Base-by-base conservation (phyloP, 2,113 vertebrate genomes). In the Pipra filicauda region DNA sequence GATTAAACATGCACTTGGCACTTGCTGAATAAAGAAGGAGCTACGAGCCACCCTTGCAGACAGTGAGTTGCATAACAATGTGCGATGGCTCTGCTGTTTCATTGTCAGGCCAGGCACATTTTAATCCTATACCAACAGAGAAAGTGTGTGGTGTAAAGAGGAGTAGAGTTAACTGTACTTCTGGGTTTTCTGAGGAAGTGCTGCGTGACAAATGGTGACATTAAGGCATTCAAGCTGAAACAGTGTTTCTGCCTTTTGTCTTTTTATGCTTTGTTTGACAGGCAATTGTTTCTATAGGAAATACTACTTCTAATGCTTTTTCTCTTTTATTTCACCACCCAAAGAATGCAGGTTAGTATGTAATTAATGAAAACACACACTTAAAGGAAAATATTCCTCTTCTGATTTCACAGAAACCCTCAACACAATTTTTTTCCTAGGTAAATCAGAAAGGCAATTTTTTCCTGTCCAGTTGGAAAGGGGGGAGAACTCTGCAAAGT, bases 1-100 rank as follows among this genome's bases (percentile, higher is more conserved):
- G 97, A 98, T 98, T 97, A 97, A 97, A 97, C 93, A 94, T 95
- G 93, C 96, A 91, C 93, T 97, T 98, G 97, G 96, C 97, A 97
- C 96, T 97, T 96, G 91, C 97, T 97, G 97, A 97, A 96, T 93
- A 97, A 97, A 96, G 96, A 95, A 95, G 85, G 78, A 96, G 95
- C 97, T 97, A 87, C 71, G 65, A 96, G 95, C 93, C 96, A 94
- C 97, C 95, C 96, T 97, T 97, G 97, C 96, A 97, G 96, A 97
- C 95, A 93, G 92, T 37, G 94, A 79, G 62, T 98, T 97, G 97
- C 96, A 94, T 97, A 96, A 96, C 94, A 98, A 95, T 96, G 93
- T 96, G 92, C 67, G 70, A 58, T 93, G 84, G 89, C 95, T 84
- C 95, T 95, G 95, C 94, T 89, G 87, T 49, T 97, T 97, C 97